Evolutionary conservation across 1,140 invertebrate species (phyloP), one percentile per base, ranked within the genome.

Genomic region (Nautilus pompilius): DNA sequence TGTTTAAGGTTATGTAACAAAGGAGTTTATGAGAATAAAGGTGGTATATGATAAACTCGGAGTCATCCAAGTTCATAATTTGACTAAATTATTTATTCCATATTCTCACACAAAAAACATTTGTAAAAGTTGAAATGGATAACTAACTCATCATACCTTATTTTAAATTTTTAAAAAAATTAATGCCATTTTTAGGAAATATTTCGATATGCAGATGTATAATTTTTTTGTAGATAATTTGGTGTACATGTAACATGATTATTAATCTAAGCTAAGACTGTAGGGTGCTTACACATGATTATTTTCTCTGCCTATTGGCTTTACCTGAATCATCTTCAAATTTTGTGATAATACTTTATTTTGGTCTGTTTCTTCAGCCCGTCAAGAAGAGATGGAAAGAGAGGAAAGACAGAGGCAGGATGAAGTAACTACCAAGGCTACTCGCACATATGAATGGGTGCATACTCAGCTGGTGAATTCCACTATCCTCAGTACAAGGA

Each of bases 371-470:
- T 5, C 63, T 69, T 22, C 33, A 78, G 76, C 75, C 4, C 62
- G 70, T n/a, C 68, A 74, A 34, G 69, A 76, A 53, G 75, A 76
- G 51, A 68, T 71, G 8, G 62, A 69, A 4, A 66, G 61, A 29
- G 63, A 71, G 36, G 71, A 76, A 5, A 10, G 62, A 34, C 69
- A 73, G 41, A 76, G 66, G 49, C 55, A 63, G 41, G 51, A 61
- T 33, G 73, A 79, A 62, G 59, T 62, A 24, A 58, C 51, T 28
- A 66, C 63, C 4, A 63, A 56, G 56, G 66, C 60, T 17, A 58
- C 62, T 1, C 60, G 76, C 17, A 81, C 74, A 54, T 81, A 65
- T 65, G 76, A 81, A 54, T 81, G 79, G 79, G 48, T 81, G n/a
- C 79, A 81, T 62, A 76, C 76, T 32, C 76, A 79, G 54, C 78